Percentiles rank a stretch among this genome's conserved stretches.
These are phyloP conservation scores for Xenopus borealis DNA, from an alignment of 2,113 vertebrate species.

Conservation along the genomic window DNA sequence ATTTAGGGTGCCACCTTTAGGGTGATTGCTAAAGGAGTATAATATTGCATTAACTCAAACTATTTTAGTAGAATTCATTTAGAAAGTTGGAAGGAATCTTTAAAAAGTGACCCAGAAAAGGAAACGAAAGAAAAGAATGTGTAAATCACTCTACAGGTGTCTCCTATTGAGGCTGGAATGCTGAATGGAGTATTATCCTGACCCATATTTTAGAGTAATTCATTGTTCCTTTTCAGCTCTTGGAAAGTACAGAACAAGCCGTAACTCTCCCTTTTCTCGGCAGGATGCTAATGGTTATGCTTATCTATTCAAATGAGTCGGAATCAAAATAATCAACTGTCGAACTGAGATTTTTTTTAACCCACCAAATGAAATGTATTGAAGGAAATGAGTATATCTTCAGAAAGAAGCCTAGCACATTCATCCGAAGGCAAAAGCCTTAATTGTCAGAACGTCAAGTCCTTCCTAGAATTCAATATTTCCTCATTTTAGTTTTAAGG, in stretches of 20 bases:
- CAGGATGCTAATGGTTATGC: conserved; percentile 25
- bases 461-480: too few species aligned
- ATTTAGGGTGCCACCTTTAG: too few species aligned
- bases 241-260: conserved; percentile 12
- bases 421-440: too few species aligned
- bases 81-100: too few species aligned
- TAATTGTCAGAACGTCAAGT: too few species aligned
- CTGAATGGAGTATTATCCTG: conserved; percentile 9
- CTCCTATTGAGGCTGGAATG: neutral
- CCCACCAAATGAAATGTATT: neutral
- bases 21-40: too few species aligned
- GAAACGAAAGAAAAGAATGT: too few species aligned
- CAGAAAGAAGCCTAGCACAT: neutral
- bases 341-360: neutral
- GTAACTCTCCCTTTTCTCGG: conserved; percentile 16
- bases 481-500: too few species aligned
- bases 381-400: neutral
- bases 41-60: too few species aligned
- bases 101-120: too few species aligned
- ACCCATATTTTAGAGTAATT: conserved; percentile 12
- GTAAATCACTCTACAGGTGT: neutral
- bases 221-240: conserved; percentile 3
- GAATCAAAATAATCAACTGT: conserved; percentile 27
- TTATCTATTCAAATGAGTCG: conserved; percentile 21
- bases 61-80: too few species aligned